phyloP scores from a whole-genome alignment of 1,140 invertebrate genomes.

The Apocrypta bakeri region DNA sequence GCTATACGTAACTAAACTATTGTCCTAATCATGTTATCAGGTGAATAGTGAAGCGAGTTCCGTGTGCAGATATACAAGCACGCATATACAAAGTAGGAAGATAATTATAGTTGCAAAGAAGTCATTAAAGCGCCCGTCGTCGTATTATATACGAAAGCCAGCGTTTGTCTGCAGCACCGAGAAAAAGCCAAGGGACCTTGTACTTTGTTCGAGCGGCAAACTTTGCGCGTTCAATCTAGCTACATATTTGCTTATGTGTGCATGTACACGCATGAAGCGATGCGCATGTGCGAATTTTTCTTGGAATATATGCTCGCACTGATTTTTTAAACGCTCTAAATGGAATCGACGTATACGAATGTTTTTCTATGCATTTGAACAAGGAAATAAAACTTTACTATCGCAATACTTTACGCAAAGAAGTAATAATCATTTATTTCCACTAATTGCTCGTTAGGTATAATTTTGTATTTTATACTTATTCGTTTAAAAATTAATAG shows the following conservation, averaged over 20 bases:
- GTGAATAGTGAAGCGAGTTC: too few relatives aligned
- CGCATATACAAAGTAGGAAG: constrained; percentile 1
- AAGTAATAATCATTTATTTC: too few relatives aligned
- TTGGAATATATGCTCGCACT: neutral
- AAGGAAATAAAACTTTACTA: too few relatives aligned
- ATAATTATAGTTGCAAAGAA: constrained; percentile 42
- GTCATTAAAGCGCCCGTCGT: constrained; percentile 33
- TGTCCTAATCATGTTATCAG: too few relatives aligned
- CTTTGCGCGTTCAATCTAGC: neutral
- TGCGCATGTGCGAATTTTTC: neutral
- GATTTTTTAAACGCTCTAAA: neutral
- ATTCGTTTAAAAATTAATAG: too few relatives aligned
- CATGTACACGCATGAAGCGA: neutral
- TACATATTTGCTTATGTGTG: neutral
- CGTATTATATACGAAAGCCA: constrained; percentile 13
- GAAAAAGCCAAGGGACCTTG: constrained; percentile 10
- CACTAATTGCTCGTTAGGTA: too few relatives aligned
- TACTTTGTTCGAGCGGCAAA: constrained; percentile 15
- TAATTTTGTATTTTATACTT: too few relatives aligned
- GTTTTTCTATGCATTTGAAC: too few relatives aligned
- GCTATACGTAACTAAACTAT: too few relatives aligned
- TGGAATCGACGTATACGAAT: too few relatives aligned
- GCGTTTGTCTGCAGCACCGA: neutral
- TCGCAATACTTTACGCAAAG: too few relatives aligned
- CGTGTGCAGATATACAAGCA: too few relatives aligned